Base-by-base conservation (phyloP, 2,113 vertebrate genomes). In the Procavia capensis region DNA sequence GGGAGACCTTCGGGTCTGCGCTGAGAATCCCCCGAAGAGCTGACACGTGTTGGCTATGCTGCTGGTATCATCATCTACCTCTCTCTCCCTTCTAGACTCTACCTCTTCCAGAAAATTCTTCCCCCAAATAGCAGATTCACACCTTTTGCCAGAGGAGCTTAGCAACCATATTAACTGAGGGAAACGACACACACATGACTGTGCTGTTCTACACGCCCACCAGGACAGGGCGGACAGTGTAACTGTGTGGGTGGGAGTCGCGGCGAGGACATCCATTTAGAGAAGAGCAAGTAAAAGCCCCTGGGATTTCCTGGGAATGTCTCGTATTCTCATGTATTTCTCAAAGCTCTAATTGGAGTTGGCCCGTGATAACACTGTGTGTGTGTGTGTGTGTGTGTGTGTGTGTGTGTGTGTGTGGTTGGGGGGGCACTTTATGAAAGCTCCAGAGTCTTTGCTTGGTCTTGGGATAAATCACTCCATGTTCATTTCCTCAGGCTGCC, bases 301-400 rank as follows among this genome's bases (percentile, higher is more conserved):
- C 50, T 22, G 19, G 63, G 66, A 59, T 84, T 66, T 87, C 41
- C 96, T 41, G 59, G 76, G 83, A 91, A 86, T 41, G 50, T 36
- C 39, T 34, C 68, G 27, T 57, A 3, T 1, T 6, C 29, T 31
- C 31, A 14, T 59, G 45, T 43, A 41, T 45, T 87, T 85, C 76
- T 70, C 91, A 61, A 54, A 92, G 85, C 80, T 31, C 75, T 61
- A 43, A 43, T 82, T 43, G 74, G 36, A 88, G 50, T 50, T 0
- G 9, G 81, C 91, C 45, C 36, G 76, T 61, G 97, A 89, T 59
- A 45, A 80, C 68, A 79, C 75, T 81, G n/a, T n/a, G n/a, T n/a
- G n/a, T n/a, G n/a, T n/a, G n/a, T n/a, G n/a, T n/a, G n/a, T n/a
- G n/a, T n/a, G n/a, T n/a, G n/a, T n/a, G n/a, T n/a, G n/a, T n/a